Percentiles rank a stretch among this genome's conserved stretches.
phyloP scores from a whole-genome alignment of 2,113 vertebrate species.

The Elachura formosa region DNA sequence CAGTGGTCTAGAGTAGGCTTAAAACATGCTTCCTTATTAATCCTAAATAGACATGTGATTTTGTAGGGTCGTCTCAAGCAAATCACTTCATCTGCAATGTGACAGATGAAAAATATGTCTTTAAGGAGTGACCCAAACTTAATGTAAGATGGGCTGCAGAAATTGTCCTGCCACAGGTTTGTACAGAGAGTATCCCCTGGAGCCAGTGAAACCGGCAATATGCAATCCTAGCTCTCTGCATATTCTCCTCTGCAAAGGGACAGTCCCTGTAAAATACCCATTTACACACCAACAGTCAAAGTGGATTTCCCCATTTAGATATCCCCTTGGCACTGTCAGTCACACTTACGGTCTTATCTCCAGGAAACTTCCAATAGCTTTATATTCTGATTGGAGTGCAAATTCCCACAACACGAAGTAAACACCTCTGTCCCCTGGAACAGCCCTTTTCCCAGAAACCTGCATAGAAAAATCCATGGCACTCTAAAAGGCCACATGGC shows the following conservation, averaged over 20 bases:
- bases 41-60: neutral
- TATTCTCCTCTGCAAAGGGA: neutral
- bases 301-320: neutral
- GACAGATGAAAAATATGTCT: neutral
- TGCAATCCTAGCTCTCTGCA: rapidly evolving
- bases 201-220: neutral
- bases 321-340: neutral
- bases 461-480: neutral
- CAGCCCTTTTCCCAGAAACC: conserved; percentile 8
- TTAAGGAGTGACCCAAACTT: neutral
- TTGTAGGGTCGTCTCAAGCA: neutral
- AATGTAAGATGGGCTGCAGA: neutral
- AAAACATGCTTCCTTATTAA: neutral
- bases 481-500: neutral
- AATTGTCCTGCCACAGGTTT: neutral
- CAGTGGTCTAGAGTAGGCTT: neutral
- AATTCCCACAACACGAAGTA: neutral
- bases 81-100: neutral
- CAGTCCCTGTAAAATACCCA: neutral
- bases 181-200: neutral
- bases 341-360: neutral
- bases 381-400: neutral
- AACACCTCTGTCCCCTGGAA: neutral
- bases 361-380: neutral
- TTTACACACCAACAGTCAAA: neutral